Evolutionary conservation across 2,797 vertebrate species (phyloP).

Genomic region (Myoxocephalus aenaeus): DNA sequence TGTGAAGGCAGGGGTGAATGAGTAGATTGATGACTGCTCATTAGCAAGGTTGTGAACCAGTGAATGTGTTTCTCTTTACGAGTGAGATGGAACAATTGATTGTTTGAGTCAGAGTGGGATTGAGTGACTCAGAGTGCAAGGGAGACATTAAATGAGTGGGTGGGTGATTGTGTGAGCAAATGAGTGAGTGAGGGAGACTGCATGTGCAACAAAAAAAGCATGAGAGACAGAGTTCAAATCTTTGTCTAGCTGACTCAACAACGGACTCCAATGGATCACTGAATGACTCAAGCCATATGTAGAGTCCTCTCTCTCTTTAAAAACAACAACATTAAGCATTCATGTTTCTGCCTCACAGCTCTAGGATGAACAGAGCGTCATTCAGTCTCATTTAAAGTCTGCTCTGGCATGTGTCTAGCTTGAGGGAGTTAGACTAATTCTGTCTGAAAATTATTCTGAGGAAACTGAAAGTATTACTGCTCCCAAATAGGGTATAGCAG

Average conservation of each 20-base stretch:
- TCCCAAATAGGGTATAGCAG: conserved; percentile 52
- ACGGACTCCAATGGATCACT: conserved; percentile 20
- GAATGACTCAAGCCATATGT: conserved; percentile 36
- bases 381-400: conserved; percentile 70
- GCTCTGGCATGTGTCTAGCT: conserved; percentile 63
- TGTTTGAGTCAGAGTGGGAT: conserved; percentile 20
- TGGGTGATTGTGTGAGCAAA: conserved; percentile 10
- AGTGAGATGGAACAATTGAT: conserved; percentile 7
- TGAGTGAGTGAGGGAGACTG: neutral
- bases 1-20: neutral
- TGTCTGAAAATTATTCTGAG: conserved; percentile 67
- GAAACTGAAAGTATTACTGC: conserved; percentile 70
- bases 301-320: conserved; percentile 33
- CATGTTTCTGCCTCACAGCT: conserved; percentile 37
- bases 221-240: conserved; percentile 18
- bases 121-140: conserved; percentile 23
- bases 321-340: conserved; percentile 61
- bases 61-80: conserved; percentile 26
- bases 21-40: conserved; percentile 16
- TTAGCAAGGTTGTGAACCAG: conserved; percentile 40
- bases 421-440: conserved; percentile 71
- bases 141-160: conserved; percentile 30
- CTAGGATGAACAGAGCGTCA: conserved; percentile 35
- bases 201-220: too few relatives aligned
- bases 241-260: conserved; percentile 31